Base-by-base conservation (phyloP, 2,113 vertebrate genomes). In the Synodontis membranacea region DNA sequence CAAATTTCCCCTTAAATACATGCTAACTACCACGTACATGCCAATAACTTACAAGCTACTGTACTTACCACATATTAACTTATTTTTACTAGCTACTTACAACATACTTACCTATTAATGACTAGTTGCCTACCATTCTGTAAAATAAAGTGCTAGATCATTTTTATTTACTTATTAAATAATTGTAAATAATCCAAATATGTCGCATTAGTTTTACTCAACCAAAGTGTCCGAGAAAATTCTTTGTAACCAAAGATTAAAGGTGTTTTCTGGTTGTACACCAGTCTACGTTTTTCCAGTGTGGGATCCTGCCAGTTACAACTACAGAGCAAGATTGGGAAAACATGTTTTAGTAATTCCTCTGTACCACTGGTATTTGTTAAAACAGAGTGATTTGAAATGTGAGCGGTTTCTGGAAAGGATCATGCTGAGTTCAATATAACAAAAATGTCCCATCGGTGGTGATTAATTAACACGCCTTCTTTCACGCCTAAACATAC, bases 401-500 rank as follows among this genome's bases (percentile, higher is more conserved):
- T 79, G 44, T 50, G 46, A 85, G 74, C 34, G 17, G 46, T 64
- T 52, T 86, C 84, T 80, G 75, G 84, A 80, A 86, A 68, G 37
- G 58, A 80, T 86, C 75, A 68, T 50, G 31, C 23, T 6, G 15
- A 50, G 74, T 54, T 86, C 58, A 66, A 11, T 42, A 54, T 68
- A 66, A 66, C 48, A 54, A 39, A 86, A 78, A 75, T 62, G 84
- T 85, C 54, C n/a, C 19, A 85, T 8, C 5, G n/a, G 2, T 50
- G 15, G 5, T 79, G 31, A 80, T 86, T 21, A 39, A 80, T 86
- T 80, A 86, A 86, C 17, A 39, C 23, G n/a, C 80, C 60, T 10
- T 50, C 44, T 21, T 54, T 31, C 46, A 37, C 62, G 11, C 21
- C 56, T 62, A 60, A 80, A 68, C 84, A 80, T 54, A 54, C n/a